Evolutionary conservation across 2,797 vertebrate species (phyloP).

Genomic region (Phrynocephalus vlangalii): DNA sequence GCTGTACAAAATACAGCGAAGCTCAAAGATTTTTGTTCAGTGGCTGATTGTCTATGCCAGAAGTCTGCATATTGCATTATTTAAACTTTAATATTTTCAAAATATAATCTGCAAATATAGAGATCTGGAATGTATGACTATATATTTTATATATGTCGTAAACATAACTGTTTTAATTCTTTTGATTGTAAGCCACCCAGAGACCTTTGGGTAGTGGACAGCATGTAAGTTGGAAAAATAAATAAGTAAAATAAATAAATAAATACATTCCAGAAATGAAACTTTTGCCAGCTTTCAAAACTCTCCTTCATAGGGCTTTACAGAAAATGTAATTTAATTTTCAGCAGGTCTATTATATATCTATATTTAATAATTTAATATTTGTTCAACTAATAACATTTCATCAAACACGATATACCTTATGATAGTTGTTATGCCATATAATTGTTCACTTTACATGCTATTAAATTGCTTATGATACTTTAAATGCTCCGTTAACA

Average conservation of each 20-base stretch:
- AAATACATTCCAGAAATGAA: neutral
- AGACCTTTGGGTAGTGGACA: too few relatives aligned
- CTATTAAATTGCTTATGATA: neutral
- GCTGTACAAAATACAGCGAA: neutral
- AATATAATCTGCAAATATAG: neutral
- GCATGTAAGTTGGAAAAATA: too few relatives aligned
- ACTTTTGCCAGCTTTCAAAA: neutral
- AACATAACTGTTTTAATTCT: neutral
- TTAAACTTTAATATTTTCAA: neutral
- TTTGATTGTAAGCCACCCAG: too few relatives aligned
- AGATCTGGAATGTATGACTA: neutral
- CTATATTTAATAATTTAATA: neutral
- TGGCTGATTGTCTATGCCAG: neutral
- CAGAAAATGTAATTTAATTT: neutral
- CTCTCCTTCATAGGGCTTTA: neutral
- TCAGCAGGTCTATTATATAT: neutral
- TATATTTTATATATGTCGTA: neutral
- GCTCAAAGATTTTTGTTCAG: neutral
- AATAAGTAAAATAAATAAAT: too few relatives aligned
- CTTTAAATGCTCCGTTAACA: neutral
- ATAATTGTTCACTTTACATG: neutral
- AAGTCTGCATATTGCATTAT: neutral
- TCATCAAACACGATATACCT: neutral
- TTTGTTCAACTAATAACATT: neutral
- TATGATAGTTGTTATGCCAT: neutral